These are phyloP conservation scores for Dexiosoma caninum DNA, from an alignment of 2,888 invertebrate species.

Conservation along the genomic window DNA sequence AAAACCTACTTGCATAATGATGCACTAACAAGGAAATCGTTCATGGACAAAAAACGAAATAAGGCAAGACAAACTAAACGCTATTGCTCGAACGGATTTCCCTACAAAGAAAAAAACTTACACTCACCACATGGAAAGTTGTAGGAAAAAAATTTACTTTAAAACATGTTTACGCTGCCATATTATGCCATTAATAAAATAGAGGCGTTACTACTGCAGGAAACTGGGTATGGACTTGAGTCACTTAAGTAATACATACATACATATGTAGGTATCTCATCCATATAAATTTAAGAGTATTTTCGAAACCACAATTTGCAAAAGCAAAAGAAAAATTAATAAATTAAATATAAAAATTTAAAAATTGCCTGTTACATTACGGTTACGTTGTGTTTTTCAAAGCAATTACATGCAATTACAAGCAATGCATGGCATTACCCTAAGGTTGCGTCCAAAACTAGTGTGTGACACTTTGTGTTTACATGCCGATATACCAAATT, in stretches of 20 bases:
- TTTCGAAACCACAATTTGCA: too few species aligned
- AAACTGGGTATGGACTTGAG: slow-evolving; percentile 44
- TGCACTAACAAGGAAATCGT: slow-evolving; percentile 42
- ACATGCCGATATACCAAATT: background rate
- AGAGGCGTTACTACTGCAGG: slow-evolving; percentile 54
- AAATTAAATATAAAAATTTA: too few species aligned
- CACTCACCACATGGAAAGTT: background rate
- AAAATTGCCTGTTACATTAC: background rate
- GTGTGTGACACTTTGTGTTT: too few species aligned
- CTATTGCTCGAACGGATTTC: slow-evolving; percentile 52
- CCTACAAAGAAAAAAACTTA: slow-evolving; percentile 14
- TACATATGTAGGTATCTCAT: too few species aligned
- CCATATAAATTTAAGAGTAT: background rate
- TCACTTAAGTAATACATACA: slow-evolving; percentile 45
- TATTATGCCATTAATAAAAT: slow-evolving; percentile 17
- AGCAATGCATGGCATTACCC: too few species aligned
- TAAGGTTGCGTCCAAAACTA: background rate
- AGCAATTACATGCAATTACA: slow-evolving; percentile 29
- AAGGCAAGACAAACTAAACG: background rate
- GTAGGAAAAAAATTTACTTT: background rate
- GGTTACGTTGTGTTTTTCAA: slow-evolving; percentile 1
- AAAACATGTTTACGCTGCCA: slow-evolving; percentile 35
- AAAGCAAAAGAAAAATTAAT: too few species aligned
- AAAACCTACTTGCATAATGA: slow-evolving; percentile 54
- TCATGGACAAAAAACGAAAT: background rate